Evolutionary conservation across 2,113 vertebrate genomes (phyloP).

Genomic region (Grammomys dolichurus): DNA sequence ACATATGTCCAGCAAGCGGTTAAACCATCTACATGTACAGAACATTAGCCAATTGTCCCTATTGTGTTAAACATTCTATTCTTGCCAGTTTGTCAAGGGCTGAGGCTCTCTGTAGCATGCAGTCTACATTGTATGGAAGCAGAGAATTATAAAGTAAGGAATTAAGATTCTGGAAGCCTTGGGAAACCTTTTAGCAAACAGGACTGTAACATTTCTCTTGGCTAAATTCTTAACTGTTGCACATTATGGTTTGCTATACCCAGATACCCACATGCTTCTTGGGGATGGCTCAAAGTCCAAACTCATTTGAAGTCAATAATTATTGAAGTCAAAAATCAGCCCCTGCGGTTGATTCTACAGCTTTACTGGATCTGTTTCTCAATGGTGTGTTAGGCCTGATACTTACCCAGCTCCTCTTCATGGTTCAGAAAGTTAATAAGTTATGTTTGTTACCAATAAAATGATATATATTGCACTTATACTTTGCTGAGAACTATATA

Average conservation of each 20-base stretch:
- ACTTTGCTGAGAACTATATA: not conserved
- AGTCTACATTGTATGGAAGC: not conserved
- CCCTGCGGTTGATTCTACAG: not conserved
- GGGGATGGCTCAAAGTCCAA: not conserved
- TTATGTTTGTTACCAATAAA: constrained; percentile 25
- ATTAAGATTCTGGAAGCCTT: not conserved
- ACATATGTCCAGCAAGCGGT: not conserved
- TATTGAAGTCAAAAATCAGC: not conserved
- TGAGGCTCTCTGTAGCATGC: not conserved
- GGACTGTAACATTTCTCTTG: not conserved
- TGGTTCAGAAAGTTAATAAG: not conserved
- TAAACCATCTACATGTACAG: not conserved
- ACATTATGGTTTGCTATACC: not conserved
- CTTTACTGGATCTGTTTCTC: not conserved
- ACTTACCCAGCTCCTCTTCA: not conserved
- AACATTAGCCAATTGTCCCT: constrained; percentile 10
- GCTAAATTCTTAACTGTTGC: not conserved
- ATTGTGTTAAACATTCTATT: not conserved
- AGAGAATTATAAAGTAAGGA: not conserved
- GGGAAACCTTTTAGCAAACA: not conserved
- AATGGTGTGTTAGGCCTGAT: not conserved
- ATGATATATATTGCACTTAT: not conserved
- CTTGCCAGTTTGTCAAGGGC: not conserved
- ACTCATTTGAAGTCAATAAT: not conserved
- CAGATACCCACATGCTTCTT: not conserved